Conservation (phyloP, 2,888 invertebrate species). For the Ennomos quercinarius region DNA sequence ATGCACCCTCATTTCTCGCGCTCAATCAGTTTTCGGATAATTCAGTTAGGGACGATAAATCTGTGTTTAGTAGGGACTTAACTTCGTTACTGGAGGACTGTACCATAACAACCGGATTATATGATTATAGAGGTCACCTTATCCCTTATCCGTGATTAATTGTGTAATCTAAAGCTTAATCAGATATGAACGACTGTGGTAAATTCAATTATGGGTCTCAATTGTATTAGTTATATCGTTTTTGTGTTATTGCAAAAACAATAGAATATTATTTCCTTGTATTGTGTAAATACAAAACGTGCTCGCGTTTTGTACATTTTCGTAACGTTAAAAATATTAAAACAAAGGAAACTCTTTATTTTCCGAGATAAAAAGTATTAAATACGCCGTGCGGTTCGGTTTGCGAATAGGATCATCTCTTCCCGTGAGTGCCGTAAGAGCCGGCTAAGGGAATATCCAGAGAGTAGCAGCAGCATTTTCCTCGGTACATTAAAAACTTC, state of each 20-base stretch:
- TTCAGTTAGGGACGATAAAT: slow-evolving; percentile 82
- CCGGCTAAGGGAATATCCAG: too few species aligned
- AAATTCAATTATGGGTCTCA: slow-evolving; percentile 40
- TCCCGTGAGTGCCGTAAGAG: too few species aligned
- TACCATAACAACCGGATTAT: slow-evolving; percentile 65
- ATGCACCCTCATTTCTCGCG: slow-evolving; percentile 63
- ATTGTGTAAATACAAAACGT: too few species aligned
- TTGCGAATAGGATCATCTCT: too few species aligned
- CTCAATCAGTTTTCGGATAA: slow-evolving; percentile 76
- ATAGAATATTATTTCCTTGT: too few species aligned
- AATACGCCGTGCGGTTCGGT: too few species aligned
- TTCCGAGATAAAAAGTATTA: too few species aligned
- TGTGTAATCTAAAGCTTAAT: slow-evolving; percentile 51
- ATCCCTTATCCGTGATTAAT: slow-evolving; percentile 59
- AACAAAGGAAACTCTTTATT: too few species aligned
- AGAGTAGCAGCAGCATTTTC: too few species aligned
- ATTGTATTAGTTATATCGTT: slow-evolving; percentile 4
- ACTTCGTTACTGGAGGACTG: slow-evolving; percentile 70
- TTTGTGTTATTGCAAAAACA: slow-evolving; percentile 3
- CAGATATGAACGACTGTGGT: slow-evolving; percentile 39
- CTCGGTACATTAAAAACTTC: too few species aligned
- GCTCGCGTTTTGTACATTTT: too few species aligned
- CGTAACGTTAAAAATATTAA: too few species aligned
- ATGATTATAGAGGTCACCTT: slow-evolving; percentile 71
- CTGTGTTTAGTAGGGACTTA: slow-evolving; percentile 72